Conservation (phyloP, 2,888 invertebrate species). For the Augiades crinisus region DNA sequence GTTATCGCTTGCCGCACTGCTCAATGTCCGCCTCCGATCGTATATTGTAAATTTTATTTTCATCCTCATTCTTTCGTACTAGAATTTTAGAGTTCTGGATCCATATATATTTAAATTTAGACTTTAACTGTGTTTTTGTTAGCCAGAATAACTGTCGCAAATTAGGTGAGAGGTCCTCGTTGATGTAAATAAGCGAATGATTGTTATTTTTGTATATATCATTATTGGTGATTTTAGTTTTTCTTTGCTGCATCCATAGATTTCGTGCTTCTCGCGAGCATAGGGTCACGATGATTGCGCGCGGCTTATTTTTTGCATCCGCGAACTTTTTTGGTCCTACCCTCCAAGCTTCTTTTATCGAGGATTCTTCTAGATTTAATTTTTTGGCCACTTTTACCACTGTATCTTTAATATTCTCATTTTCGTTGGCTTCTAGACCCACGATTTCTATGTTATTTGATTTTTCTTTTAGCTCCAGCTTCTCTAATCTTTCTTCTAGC, state of each 20-base stretch:
- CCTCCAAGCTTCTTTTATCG: no score
- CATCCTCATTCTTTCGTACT: neutral
- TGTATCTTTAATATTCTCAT: no score
- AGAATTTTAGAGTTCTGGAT: constrained; percentile 2
- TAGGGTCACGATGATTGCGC: neutral
- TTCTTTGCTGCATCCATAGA: neutral
- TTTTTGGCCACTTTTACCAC: no score
- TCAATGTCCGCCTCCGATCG: constrained; percentile 1
- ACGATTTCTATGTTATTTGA: no score
- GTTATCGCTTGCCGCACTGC: neutral
- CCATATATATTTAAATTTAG: constrained; percentile 1
- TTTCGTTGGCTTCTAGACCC: no score
- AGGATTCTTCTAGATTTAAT: no score
- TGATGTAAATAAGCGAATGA: neutral
- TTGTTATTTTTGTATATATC: neutral
- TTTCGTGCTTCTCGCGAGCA: neutral
- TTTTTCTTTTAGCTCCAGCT: no score
- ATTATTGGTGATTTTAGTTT: neutral
- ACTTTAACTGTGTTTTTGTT: neutral
- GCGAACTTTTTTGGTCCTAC: no score
- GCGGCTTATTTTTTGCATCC: no score
- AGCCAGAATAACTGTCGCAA: neutral
- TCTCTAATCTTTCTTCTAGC: no score
- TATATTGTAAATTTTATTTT: constrained; percentile 2
- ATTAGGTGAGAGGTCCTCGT: neutral